Percentiles rank a stretch among this genome's conserved stretches.
phyloP scores from a whole-genome alignment of 1,140 invertebrate genomes.

The Anoplophora glabripennis region DNA sequence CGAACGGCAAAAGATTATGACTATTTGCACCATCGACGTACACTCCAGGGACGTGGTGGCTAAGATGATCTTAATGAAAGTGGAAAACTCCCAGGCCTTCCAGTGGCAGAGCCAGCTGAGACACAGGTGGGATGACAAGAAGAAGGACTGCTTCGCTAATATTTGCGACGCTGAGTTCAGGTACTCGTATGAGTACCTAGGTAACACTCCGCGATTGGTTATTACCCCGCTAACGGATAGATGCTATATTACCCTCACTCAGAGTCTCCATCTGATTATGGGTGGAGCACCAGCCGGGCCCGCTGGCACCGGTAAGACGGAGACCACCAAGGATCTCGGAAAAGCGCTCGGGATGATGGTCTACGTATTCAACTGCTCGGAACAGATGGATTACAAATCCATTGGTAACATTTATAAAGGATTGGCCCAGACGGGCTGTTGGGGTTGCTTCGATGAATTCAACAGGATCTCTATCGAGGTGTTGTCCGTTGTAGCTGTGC shows the following conservation, averaged over 20 bases:
- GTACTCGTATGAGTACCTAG: slow-evolving; percentile 79
- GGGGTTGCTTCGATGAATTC: slow-evolving; percentile 95
- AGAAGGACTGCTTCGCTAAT: slow-evolving; percentile 84
- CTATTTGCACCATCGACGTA: slow-evolving; percentile 92
- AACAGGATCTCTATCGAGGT: slow-evolving; percentile 92
- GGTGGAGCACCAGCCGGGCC: slow-evolving; percentile 89
- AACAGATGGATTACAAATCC: slow-evolving; percentile 95
- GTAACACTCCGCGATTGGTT: slow-evolving; percentile 77
- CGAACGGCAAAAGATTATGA: slow-evolving; percentile 94
- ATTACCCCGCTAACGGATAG: slow-evolving; percentile 81
- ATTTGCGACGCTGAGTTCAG: slow-evolving; percentile 87
- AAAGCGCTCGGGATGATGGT: slow-evolving; percentile 90
- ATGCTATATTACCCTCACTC: slow-evolving; percentile 87
- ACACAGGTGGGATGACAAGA: slow-evolving; percentile 81
- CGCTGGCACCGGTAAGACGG: slow-evolving; percentile 85
- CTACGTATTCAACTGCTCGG: slow-evolving; percentile 94
- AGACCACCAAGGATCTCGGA: slow-evolving; percentile 91
- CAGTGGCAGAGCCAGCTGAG: slow-evolving; percentile 90
- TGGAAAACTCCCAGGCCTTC: slow-evolving; percentile 79
- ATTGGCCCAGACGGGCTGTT: slow-evolving; percentile 87
- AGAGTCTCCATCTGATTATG: slow-evolving; percentile 86
- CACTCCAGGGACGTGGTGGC: slow-evolving; percentile 85
- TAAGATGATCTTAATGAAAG: slow-evolving; percentile 77
- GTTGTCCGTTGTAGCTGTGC: slow-evolving; percentile 88
- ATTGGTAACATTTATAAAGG: slow-evolving; percentile 91